phyloP scores from a whole-genome alignment of 2,888 invertebrate species.

The Petrolisthes manimaculis region DNA sequence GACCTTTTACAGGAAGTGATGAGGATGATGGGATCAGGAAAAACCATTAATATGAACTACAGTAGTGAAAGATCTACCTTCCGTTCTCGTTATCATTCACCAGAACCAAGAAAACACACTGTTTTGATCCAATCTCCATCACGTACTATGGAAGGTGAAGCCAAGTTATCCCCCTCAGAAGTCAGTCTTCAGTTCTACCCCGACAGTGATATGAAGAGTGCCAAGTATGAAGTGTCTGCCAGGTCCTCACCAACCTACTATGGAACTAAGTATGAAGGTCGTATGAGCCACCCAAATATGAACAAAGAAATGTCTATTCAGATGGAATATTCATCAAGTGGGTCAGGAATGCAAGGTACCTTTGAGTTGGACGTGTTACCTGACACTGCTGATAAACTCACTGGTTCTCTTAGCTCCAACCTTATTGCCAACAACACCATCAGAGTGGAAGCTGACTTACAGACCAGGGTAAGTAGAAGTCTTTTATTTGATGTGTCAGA shows the following conservation, averaged over 20 bases:
- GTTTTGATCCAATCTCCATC: constrained; percentile 24
- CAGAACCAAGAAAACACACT: not conserved
- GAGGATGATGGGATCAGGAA: not conserved
- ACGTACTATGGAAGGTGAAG: constrained; percentile 34
- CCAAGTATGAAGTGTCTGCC: constrained; percentile 42
- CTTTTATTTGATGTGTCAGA: too few relatives aligned
- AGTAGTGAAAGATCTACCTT: not conserved
- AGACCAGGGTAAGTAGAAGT: constrained; percentile 21
- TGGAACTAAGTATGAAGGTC: not conserved
- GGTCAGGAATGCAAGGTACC: constrained; percentile 1
- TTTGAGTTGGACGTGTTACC: constrained; percentile 45
- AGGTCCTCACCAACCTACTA: not conserved
- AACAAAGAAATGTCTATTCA: constrained; percentile 5
- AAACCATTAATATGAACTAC: not conserved
- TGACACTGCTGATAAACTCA: constrained; percentile 24
- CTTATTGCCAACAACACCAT: constrained; percentile 19
- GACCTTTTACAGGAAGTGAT: constrained; percentile 10
- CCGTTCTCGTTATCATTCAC: not conserved
- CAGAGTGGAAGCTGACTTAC: constrained; percentile 5
- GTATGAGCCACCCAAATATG: constrained; percentile 27
- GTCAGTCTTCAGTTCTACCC: constrained; percentile 29
- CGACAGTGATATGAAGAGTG: constrained; percentile 14
- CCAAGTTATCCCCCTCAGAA: constrained; percentile 29
- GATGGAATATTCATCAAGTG: not conserved
- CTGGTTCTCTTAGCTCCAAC: not conserved